Percentiles rank a stretch among this genome's conserved stretches.
Evolutionary conservation across 2,888 invertebrate genomes (phyloP).

Genomic region (Lepidochrysops patricia): DNA sequence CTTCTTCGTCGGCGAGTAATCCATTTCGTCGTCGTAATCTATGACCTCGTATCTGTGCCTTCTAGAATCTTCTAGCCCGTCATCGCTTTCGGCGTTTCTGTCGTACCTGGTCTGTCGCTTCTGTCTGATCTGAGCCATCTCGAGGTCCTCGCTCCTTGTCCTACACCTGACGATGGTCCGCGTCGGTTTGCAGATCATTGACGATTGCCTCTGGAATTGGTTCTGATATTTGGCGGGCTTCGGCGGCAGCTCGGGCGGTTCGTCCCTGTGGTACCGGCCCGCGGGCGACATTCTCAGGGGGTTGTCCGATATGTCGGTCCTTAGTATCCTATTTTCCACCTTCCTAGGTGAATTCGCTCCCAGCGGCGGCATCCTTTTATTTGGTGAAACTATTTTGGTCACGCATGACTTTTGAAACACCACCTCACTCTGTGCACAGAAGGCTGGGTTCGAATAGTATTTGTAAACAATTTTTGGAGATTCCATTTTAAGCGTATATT

Average conservation of each 20-base stretch:
- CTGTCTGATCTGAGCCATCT: slow-evolving; percentile 62
- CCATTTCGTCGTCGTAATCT: slow-evolving; percentile 51
- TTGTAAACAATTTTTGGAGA: slow-evolving; percentile 72
- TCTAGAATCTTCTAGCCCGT: slow-evolving; percentile 51
- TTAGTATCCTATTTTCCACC: slow-evolving; percentile 49
- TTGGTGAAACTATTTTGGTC: slow-evolving; percentile 44
- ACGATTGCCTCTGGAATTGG: slow-evolving; percentile 56
- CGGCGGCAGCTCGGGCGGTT: slow-evolving; percentile 61
- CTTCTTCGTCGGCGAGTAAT: slow-evolving; percentile 67
- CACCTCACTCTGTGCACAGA: slow-evolving; percentile 84
- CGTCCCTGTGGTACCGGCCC: slow-evolving; percentile 41
- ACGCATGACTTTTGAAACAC: slow-evolving; percentile 58
- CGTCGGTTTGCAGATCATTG: slow-evolving; percentile 69
- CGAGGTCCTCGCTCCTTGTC: slow-evolving; percentile 59
- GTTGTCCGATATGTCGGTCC: slow-evolving; percentile 68
- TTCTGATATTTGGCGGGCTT: slow-evolving; percentile 58
- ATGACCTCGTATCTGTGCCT: slow-evolving; percentile 74
- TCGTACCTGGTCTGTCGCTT: slow-evolving; percentile 41
- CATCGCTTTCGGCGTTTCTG: slow-evolving; percentile 47
- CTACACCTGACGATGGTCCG: slow-evolving; percentile 43
- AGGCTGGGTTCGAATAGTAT: slow-evolving; percentile 86
- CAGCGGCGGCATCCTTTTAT: slow-evolving; percentile 53
- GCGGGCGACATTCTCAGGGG: slow-evolving; percentile 54
- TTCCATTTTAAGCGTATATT: slow-evolving; percentile 56
- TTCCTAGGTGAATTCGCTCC: slow-evolving; percentile 67